Evolutionary conservation across 1,140 invertebrate genomes (phyloP).

Genomic region (Dreissena rostriformis): DNA sequence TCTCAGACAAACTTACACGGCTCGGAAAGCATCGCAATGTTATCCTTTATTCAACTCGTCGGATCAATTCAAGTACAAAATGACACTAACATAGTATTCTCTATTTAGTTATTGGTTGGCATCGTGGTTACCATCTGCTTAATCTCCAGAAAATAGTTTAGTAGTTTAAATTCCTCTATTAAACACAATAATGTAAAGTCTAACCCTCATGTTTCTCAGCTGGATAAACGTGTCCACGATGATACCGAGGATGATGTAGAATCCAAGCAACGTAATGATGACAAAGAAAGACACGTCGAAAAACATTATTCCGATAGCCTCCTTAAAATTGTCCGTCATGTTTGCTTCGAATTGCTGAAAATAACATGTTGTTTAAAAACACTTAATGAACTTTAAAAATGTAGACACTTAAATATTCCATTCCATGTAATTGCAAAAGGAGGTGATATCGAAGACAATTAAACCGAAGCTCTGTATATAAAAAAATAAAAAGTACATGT

Average conservation of each 20-base stretch:
- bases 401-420: neutral
- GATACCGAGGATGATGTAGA: constrained; percentile 80
- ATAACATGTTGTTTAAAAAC: neutral
- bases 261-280: constrained; percentile 77
- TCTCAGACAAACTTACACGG: too few relatives aligned
- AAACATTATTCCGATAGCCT: constrained; percentile 58
- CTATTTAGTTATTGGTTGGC: too few relatives aligned
- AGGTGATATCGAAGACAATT: neutral
- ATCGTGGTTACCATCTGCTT: neutral
- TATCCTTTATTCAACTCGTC: too few relatives aligned
- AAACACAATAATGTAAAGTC: neutral
- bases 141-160: neutral
- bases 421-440: neutral
- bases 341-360: constrained; percentile 64
- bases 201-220: constrained; percentile 77
- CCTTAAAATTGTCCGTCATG: constrained; percentile 53
- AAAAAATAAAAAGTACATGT: neutral
- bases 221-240: constrained; percentile 80
- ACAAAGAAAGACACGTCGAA: constrained; percentile 78
- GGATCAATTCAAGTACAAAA: too few relatives aligned
- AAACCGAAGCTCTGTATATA: neutral
- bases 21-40: too few relatives aligned
- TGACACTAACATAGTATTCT: too few relatives aligned
- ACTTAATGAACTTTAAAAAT: neutral
- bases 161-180: neutral